Percentiles rank a stretch among this genome's conserved stretches.
These are phyloP conservation scores for Leptopterna dolabrata DNA, from an alignment of 2,888 invertebrate species.

Conservation along the genomic window DNA sequence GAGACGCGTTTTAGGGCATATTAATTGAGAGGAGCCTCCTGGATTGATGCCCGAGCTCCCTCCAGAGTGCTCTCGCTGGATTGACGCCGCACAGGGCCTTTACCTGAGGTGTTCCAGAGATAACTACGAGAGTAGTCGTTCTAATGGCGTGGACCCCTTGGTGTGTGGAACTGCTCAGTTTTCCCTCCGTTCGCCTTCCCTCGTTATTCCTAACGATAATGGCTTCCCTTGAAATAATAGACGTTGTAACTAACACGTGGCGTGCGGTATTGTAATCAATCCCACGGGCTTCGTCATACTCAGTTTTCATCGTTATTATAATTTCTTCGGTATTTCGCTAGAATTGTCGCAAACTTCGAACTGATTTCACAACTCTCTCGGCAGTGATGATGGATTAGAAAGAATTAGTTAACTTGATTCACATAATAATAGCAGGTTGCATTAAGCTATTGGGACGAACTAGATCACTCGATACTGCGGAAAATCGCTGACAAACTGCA, in stretches of 20 bases:
- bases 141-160: neutral
- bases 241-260: neutral
- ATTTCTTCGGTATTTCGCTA: no score
- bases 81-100: neutral
- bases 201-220: conserved; percentile 22
- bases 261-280: neutral
- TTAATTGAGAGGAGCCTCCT: conserved; percentile 16
- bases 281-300: no score
- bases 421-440: no score
- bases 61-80: neutral
- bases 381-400: no score
- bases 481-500: no score
- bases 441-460: no score
- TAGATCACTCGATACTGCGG: no score
- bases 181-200: neutral
- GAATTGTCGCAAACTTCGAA: no score
- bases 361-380: no score
- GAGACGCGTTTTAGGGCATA: conserved; percentile 19
- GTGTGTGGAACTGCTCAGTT: neutral
- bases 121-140: neutral
- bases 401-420: no score
- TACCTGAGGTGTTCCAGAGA: neutral
- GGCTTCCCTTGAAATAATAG: neutral
- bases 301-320: no score
- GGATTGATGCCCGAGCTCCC: neutral